These are phyloP conservation scores for Eumacrocentrus americanus DNA, from an alignment of 2,888 invertebrate species.

Conservation along the genomic window DNA sequence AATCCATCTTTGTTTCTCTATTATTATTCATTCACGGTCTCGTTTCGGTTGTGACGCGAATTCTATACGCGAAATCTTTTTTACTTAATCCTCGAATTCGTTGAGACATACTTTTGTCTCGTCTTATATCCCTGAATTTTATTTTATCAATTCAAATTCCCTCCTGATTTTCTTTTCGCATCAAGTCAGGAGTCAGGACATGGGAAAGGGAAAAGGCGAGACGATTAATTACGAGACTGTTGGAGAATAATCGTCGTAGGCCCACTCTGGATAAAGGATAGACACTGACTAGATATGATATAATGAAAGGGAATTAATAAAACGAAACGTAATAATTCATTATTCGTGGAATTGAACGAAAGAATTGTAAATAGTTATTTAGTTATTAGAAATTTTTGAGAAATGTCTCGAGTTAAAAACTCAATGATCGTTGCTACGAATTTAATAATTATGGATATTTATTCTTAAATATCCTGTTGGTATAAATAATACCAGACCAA, in stretches of 20 bases:
- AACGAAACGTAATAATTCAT: conserved; percentile 17
- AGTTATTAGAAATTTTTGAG: neutral
- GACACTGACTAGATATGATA: neutral
- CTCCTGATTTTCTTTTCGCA: neutral
- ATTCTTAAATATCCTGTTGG: too few species aligned
- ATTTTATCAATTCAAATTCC: too few species aligned
- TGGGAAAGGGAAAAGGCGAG: neutral
- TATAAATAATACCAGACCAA: too few species aligned
- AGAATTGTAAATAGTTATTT: conserved; percentile 15
- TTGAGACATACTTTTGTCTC: too few species aligned
- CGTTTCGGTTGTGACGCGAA: too few species aligned
- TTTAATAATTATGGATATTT: too few species aligned
- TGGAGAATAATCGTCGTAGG: conserved; percentile 16
- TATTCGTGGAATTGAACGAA: conserved; percentile 3
- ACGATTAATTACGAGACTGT: conserved; percentile 5
- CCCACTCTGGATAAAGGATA: neutral
- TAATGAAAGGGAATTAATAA: too few species aligned
- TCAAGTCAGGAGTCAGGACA: conserved; percentile 16
- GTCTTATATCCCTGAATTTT: too few species aligned
- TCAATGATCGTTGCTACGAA: too few species aligned
- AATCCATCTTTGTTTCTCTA: conserved; percentile 47
- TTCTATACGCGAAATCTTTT: neutral
- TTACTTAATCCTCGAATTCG: too few species aligned
- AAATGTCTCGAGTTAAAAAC: conserved; percentile 11
- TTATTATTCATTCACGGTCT: conserved; percentile 15